phyloP scores from a whole-genome alignment of 1,140 invertebrate genomes.

The Paraescarpia echinospica region DNA sequence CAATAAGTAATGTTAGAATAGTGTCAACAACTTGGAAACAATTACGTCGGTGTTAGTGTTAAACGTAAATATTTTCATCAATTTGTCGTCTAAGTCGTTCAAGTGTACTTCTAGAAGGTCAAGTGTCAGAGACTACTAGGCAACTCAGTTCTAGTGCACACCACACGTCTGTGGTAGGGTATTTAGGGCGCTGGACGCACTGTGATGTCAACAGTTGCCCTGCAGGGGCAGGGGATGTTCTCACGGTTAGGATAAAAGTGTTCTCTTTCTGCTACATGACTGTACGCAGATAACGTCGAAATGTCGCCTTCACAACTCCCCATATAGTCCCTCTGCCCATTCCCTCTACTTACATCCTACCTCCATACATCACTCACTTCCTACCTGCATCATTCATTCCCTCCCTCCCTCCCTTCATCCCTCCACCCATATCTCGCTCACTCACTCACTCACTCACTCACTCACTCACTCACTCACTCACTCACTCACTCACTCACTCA shows the following conservation, averaged over 20 bases:
- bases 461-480: slow-evolving; percentile 29
- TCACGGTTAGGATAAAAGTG: background rate
- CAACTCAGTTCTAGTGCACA: background rate
- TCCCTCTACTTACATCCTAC: too few species aligned
- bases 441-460: slow-evolving; percentile 25
- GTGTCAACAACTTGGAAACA: background rate
- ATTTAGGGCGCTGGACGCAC: background rate
- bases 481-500: slow-evolving; percentile 29
- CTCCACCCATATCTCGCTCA: background rate
- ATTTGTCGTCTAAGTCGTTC: background rate
- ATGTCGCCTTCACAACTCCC: too few species aligned
- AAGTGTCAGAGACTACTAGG: background rate
- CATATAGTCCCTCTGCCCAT: too few species aligned
- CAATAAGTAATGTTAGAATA: background rate
- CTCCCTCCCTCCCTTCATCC: background rate
- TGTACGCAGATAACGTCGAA: too few species aligned
- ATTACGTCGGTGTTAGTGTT: background rate
- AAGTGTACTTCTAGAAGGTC: background rate
- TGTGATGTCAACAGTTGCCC: background rate
- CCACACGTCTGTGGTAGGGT: background rate
- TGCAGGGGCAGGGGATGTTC: background rate
- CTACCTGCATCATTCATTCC: background rate
- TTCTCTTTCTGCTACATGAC: background rate
- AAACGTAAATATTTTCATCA: background rate
- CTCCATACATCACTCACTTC: background rate